Evolutionary conservation across 2,888 invertebrate species (phyloP).

Genomic region (Trypoxylon attenuatum): DNA sequence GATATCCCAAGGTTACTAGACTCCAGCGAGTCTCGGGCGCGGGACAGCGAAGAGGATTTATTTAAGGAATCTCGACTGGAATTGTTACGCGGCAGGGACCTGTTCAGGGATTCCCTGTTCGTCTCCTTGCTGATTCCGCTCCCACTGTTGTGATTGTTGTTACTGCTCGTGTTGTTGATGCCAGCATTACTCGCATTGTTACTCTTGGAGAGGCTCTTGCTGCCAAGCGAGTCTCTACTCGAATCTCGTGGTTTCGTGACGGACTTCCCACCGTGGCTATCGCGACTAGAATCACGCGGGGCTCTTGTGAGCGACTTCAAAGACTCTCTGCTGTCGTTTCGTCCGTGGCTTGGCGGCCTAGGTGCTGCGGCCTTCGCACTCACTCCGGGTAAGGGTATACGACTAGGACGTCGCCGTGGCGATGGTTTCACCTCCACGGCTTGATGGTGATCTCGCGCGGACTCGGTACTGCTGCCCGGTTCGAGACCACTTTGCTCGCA

Average conservation of each 20-base stretch:
- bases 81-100: constrained; percentile 68
- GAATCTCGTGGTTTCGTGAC: constrained; percentile 62
- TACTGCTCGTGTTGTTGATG: constrained; percentile 30
- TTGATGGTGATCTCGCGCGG: constrained; percentile 79
- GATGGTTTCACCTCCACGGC: constrained; percentile 69
- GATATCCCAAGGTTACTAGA: constrained; percentile 59
- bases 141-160: constrained; percentile 28
- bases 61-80: constrained; percentile 68
- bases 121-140: constrained; percentile 58
- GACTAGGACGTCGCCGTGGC: constrained; percentile 79
- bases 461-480: constrained; percentile 81
- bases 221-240: constrained; percentile 69
- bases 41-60: constrained; percentile 69
- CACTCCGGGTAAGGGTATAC: constrained; percentile 81
- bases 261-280: constrained; percentile 63
- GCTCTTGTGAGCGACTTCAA: constrained; percentile 66
- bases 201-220: constrained; percentile 62
- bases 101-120: constrained; percentile 65
- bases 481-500: constrained; percentile 74
- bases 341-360: constrained; percentile 77
- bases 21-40: constrained; percentile 69
- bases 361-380: constrained; percentile 77
- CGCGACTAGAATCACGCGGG: constrained; percentile 69
- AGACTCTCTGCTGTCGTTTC: constrained; percentile 70
- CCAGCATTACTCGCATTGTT: constrained; percentile 28